phyloP scores from a whole-genome alignment of 1,140 invertebrate species.

The Brachionus angularis region DNA sequence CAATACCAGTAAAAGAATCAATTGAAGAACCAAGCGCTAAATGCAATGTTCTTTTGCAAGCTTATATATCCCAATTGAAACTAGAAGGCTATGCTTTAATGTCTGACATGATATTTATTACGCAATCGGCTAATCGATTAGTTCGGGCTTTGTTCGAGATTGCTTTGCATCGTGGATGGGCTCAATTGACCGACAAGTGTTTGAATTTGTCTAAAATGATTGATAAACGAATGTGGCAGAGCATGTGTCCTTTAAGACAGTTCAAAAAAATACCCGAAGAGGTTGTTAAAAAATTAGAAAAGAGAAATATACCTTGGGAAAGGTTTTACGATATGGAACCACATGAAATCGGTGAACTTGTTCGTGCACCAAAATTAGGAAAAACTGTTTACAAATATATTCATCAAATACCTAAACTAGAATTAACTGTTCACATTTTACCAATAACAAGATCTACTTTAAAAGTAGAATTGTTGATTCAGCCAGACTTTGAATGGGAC shows the following conservation, averaged over 20 bases:
- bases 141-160: conserved; percentile 98
- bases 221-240: conserved; percentile 97
- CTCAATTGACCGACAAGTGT: conserved; percentile 90
- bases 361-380: conserved; percentile 89
- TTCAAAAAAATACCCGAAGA: conserved; percentile 97
- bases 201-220: conserved; percentile 97
- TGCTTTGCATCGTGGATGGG: conserved; percentile 81
- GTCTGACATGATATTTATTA: conserved; percentile 99
- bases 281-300: conserved; percentile 94
- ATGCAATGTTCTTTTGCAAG: conserved; percentile 88
- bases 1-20: conserved; percentile 97
- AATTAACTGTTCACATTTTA: conserved; percentile 89
- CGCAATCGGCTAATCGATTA: conserved; percentile 88
- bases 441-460: conserved; percentile 92
- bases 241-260: conserved; percentile 94
- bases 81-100: conserved; percentile 95
- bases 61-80: conserved; percentile 96
- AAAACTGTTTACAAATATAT: conserved; percentile 97
- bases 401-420: conserved; percentile 91
- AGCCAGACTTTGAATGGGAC: conserved; percentile 98
- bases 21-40: conserved; percentile 98
- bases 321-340: conserved; percentile 89
- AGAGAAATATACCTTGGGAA: conserved; percentile 69
- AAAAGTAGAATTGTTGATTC: conserved; percentile 92
- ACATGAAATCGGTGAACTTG: conserved; percentile 93